Evolutionary conservation across 2,797 vertebrate species (phyloP).

Genomic region (Intellagama lesueurii): DNA sequence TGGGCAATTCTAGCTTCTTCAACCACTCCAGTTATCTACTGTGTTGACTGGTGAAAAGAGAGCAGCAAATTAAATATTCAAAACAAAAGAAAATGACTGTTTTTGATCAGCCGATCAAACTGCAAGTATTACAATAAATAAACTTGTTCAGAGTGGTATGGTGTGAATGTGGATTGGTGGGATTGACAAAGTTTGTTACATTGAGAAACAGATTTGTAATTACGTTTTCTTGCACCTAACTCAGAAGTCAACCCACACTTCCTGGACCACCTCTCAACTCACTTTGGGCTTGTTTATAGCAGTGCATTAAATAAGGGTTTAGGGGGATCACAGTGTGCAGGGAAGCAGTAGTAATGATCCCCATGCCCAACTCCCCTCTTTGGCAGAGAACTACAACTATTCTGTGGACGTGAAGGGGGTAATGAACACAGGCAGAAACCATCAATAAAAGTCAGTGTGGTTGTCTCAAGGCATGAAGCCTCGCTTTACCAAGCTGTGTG

Average conservation of each 20-base stretch:
- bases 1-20: neutral
- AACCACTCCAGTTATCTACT: neutral
- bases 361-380: neutral
- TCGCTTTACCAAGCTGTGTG: neutral
- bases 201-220: neutral
- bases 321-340: neutral
- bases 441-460: neutral
- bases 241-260: neutral
- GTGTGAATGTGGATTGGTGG: no score
- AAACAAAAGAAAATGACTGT: no score
- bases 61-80: neutral
- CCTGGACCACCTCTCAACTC: neutral
- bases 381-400: neutral
- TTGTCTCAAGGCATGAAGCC: neutral
- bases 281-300: neutral
- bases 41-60: neutral
- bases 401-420: no score
- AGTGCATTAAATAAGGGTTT: neutral
- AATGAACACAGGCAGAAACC: neutral
- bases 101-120: neutral
- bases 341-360: neutral
- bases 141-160: no score
- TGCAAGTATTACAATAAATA: neutral
- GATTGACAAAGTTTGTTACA: no score
- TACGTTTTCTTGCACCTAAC: neutral